Evolutionary conservation across 2,113 vertebrate genomes (phyloP).

Genomic region (Phrynosoma platyrhinos): DNA sequence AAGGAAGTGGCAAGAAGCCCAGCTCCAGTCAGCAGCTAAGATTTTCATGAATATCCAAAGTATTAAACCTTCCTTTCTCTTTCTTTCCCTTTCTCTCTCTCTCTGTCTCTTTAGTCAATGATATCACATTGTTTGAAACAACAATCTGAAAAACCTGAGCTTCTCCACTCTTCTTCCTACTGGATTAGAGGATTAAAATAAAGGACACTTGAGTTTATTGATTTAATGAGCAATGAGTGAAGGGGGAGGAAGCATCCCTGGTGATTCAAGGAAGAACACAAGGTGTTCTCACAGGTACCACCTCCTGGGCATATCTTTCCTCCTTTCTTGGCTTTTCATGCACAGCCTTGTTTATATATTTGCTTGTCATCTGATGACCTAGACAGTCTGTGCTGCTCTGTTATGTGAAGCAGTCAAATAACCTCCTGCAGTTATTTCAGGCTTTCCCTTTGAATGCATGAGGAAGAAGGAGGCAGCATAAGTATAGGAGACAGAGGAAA

Average conservation of each 20-base stretch:
- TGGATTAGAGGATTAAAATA: slow-evolving; percentile 76
- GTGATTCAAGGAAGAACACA: slow-evolving; percentile 54
- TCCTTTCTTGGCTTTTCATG: slow-evolving; percentile 40
- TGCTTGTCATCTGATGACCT: slow-evolving; percentile 61
- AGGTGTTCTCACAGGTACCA: slow-evolving; percentile 46
- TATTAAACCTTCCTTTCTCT: slow-evolving; percentile 72
- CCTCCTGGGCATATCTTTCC: slow-evolving; percentile 48
- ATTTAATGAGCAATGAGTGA: slow-evolving; percentile 74
- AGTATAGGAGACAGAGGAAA: not conserved
- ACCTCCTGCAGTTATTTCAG: slow-evolving; percentile 63
- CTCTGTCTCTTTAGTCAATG: slow-evolving; percentile 34
- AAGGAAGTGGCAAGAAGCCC: slow-evolving; percentile 70
- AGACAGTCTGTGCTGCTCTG: slow-evolving; percentile 56
- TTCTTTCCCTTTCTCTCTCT: slow-evolving; percentile 59
- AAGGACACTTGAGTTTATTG: slow-evolving; percentile 80
- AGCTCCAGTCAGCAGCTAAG: slow-evolving; percentile 78
- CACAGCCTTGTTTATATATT: slow-evolving; percentile 56
- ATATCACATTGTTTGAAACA: slow-evolving; percentile 75
- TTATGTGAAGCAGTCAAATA: slow-evolving; percentile 62
- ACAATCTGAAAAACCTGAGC: slow-evolving; percentile 71
- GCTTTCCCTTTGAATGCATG: slow-evolving; percentile 52
- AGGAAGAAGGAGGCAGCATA: slow-evolving; percentile 46
- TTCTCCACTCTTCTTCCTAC: slow-evolving; percentile 48
- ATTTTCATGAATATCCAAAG: slow-evolving; percentile 79
- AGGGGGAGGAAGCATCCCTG: slow-evolving; percentile 39